Conservation (phyloP, 2,888 invertebrate species). For the Trichogramma dendrolimi region DNA sequence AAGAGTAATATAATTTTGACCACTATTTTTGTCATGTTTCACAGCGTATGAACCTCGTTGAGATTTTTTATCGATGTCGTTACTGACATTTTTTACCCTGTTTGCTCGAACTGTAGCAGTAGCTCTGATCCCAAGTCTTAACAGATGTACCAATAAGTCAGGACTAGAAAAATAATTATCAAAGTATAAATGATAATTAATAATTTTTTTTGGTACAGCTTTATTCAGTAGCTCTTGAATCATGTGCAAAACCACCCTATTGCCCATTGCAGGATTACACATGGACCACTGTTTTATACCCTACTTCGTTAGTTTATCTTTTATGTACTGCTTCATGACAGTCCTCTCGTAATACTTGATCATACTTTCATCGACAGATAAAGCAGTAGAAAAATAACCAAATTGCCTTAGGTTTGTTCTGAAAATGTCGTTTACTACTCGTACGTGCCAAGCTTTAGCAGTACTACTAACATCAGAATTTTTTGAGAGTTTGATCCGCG, state of each 20-base stretch:
- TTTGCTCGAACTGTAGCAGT: constrained; percentile 3
- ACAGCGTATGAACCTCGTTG: no score
- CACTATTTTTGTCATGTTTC: constrained; percentile 11
- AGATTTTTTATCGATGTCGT: constrained; percentile 6
- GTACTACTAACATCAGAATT: no score
- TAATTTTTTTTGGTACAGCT: not conserved
- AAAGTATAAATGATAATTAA: constrained; percentile 6
- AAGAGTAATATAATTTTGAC: constrained; percentile 7
- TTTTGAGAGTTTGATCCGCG: no score
- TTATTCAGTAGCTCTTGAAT: constrained; percentile 8
- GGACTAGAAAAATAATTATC: constrained; percentile 13
- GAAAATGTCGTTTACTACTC: no score
- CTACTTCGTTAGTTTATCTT: no score
- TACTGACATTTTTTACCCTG: not conserved
- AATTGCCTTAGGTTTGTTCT: no score
- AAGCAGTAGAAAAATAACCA: no score
- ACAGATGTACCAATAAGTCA: constrained; percentile 10
- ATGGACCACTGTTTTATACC: no score
- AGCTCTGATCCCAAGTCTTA: constrained; percentile 6
- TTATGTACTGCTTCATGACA: no score
- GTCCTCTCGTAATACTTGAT: no score
- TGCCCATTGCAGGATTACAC: constrained; percentile 8
- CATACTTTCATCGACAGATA: no score
- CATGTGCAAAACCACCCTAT: constrained; percentile 3
- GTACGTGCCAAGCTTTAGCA: no score